phyloP scores from a whole-genome alignment of 92 coral and sea anemone species.

The Umimayanthus kanabou region DNA sequence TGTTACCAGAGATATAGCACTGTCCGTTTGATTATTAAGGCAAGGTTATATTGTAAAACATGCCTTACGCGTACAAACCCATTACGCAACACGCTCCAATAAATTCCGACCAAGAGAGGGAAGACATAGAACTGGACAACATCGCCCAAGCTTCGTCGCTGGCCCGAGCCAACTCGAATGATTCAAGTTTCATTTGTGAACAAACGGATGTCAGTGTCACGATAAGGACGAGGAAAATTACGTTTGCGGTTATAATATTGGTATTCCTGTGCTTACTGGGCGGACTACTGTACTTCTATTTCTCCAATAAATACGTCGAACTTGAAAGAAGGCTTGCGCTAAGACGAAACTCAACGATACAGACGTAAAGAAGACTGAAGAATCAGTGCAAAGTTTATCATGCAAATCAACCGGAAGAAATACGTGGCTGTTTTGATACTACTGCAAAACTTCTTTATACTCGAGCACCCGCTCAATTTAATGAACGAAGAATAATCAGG shows the following conservation, averaged over 20 bases:
- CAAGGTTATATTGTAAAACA: neutral
- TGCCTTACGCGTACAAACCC: slow-evolving; percentile 21
- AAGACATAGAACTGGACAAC: slow-evolving; percentile 14
- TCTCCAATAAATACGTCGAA: slow-evolving; percentile 23
- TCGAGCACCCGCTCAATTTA: too few relatives aligned
- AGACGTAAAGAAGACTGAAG: neutral
- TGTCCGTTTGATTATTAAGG: neutral
- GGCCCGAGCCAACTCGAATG: neutral
- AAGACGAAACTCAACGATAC: slow-evolving; percentile 1
- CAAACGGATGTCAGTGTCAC: slow-evolving; percentile 24
- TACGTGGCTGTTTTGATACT: too few relatives aligned
- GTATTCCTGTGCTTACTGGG: slow-evolving; percentile 20
- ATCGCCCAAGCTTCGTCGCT: neutral
- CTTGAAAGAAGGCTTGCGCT: neutral
- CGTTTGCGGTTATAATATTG: slow-evolving; percentile 1
- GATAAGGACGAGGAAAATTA: slow-evolving; percentile 31
- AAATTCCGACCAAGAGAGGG: neutral
- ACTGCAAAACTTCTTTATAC: too few relatives aligned
- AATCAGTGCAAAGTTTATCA: too few relatives aligned
- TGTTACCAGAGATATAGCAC: neutral
- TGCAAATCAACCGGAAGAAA: too few relatives aligned
- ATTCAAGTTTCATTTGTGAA: slow-evolving; percentile 9
- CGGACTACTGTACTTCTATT: slow-evolving; percentile 29
- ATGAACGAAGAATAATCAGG: too few relatives aligned
- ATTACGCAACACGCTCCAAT: neutral